Evolutionary conservation across 1,140 invertebrate species (phyloP), one percentile per base, ranked within the genome.

Genomic region (Whitmania pigra): DNA sequence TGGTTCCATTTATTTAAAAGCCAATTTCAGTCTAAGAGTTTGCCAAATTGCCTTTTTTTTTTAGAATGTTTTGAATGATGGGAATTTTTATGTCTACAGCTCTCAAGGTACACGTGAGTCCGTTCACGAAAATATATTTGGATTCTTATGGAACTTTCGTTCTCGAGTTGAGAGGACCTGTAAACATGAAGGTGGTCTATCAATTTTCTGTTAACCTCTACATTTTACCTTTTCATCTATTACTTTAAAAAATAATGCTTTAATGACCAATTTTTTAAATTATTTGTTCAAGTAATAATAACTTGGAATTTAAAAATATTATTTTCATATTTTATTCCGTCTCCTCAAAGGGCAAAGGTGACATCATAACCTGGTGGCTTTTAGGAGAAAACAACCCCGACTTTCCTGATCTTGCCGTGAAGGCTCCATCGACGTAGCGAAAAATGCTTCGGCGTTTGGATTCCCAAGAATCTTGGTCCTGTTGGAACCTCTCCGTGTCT

Each of bases 81-180:
- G 31, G 31, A 2, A 6, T 36, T 49, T 11, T 49, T 49, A 11
- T 49, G 2, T 49, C 43, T 49, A 31, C 79, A 90, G 92, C 94
- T 20, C 82, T 97, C 17, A 90, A 88, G 82, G 97, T 99, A 72
- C 95, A 99, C 81, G 90, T 97, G 0, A 96, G 93, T 78, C 88
- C 89, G 0, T 86, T 86, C 7, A 97, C 94, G 0, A 95, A 97
- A 78, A 86, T 87, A 72, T 86, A 94, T 29, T 82, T 99, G 74
- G 92, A 95, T 75, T 87, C 86, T 2, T 96, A 94, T 78, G 88
- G 88, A 0, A 90, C 88, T n/a, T 99, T 98, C 80, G 86, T 88
- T 15, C 83, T 96, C 15, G 89, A 92, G 72, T 87, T 90, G 53
- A 85, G 96, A 75, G 95, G 95, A 53, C 88, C 93, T 78, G 88